Evolutionary conservation across 2,113 vertebrate genomes (phyloP).

Genomic region (Thamnaconus septentrionalis): DNA sequence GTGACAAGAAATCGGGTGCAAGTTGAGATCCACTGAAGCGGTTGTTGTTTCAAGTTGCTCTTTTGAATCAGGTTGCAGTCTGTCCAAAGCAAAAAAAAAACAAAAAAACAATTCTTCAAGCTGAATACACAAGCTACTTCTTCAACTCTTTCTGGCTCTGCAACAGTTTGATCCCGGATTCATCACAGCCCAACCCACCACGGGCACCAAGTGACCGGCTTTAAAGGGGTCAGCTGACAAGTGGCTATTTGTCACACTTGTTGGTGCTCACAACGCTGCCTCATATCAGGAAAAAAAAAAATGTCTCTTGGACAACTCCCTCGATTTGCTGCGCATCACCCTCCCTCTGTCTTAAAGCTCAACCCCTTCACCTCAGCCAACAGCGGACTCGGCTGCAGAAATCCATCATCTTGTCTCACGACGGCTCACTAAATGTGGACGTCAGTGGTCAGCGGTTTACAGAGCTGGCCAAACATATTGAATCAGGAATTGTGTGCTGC

Average conservation of each 20-base stretch:
- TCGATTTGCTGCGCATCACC: slow-evolving; percentile 9
- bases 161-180: slow-evolving; percentile 3
- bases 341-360: slow-evolving; percentile 3
- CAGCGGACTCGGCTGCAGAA: background rate
- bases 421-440: slow-evolving; percentile 3
- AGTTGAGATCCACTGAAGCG: too few relatives aligned
- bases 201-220: slow-evolving; percentile 9
- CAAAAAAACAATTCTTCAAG: too few relatives aligned
- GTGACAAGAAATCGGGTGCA: too few relatives aligned
- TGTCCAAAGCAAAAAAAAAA: too few relatives aligned
- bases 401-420: slow-evolving; percentile 26
- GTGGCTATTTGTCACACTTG: slow-evolving; percentile 49
- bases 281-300: background rate
- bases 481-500: slow-evolving; percentile 8
- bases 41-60: too few relatives aligned
- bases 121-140: too few relatives aligned
- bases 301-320: background rate
- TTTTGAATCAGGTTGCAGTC: too few relatives aligned
- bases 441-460: slow-evolving; percentile 9
- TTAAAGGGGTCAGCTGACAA: slow-evolving; percentile 46
- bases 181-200: background rate
- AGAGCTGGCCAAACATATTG: slow-evolving; percentile 1
- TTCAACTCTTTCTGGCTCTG: background rate
- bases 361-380: slow-evolving; percentile 16
- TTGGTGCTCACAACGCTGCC: slow-evolving; percentile 26